phyloP scores from a whole-genome alignment of 2,113 vertebrate genomes.

The Blennius ocellaris region DNA sequence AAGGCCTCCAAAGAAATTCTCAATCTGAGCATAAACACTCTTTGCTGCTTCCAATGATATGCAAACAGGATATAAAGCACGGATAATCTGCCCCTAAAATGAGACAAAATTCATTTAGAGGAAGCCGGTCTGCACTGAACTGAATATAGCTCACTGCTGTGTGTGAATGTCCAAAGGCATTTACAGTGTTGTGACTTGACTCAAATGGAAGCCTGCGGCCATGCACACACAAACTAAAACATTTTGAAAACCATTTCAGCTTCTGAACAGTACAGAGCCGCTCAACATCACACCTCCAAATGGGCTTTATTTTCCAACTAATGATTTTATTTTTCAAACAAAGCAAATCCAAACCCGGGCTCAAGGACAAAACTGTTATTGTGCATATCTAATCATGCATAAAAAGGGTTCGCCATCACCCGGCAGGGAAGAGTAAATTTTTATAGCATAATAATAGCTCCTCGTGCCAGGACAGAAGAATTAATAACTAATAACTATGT shows the following conservation, averaged over 20 bases:
- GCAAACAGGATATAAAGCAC: conserved; percentile 47
- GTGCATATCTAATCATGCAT: not conserved
- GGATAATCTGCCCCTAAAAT: conserved; percentile 17
- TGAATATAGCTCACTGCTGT: conserved; percentile 39
- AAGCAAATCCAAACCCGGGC: not conserved
- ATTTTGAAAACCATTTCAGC: conserved; percentile 64
- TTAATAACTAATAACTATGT: conserved; percentile 8
- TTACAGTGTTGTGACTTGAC: conserved; percentile 60
- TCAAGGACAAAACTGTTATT: not conserved
- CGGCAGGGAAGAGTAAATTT: conserved; percentile 10
- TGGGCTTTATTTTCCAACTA: conserved; percentile 15
- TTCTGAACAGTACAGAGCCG: conserved; percentile 42
- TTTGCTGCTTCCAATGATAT: conserved; percentile 59
- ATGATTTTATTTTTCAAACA: conserved; percentile 15
- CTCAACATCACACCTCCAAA: conserved; percentile 34
- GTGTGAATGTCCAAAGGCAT: conserved; percentile 61
- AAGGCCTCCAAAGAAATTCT: conserved; percentile 12
- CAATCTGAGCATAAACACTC: conserved; percentile 42
- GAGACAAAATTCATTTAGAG: conserved; percentile 37
- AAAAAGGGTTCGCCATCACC: not conserved
- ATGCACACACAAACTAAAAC: conserved; percentile 46
- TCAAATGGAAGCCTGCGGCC: conserved; percentile 58
- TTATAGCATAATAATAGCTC: conserved; percentile 11
- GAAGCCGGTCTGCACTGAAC: conserved; percentile 20
- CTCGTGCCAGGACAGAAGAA: not conserved